Percentiles rank a stretch among this genome's conserved stretches.
These are phyloP conservation scores for Punctoribates punctum DNA, from an alignment of 2,888 invertebrate genomes.

Conservation along the genomic window DNA sequence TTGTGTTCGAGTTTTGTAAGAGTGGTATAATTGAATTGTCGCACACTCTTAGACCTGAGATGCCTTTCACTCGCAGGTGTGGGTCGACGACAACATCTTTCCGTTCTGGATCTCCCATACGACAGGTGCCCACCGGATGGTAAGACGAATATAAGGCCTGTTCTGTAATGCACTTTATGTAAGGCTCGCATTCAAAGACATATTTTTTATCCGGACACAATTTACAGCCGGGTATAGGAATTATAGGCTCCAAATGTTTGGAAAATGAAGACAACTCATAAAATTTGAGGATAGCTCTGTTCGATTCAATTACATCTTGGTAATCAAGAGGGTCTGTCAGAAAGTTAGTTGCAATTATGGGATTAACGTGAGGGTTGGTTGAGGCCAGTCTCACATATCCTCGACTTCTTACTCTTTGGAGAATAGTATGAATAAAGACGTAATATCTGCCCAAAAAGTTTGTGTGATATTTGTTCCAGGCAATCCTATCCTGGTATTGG, in stretches of 20 bases:
- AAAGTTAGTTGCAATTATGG: neutral
- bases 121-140: neutral
- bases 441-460: neutral
- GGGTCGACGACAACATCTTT: neutral
- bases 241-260: neutral
- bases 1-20: neutral
- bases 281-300: neutral
- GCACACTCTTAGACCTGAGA: neutral
- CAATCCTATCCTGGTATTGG: neutral
- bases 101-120: neutral
- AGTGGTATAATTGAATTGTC: conserved; percentile 1
- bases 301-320: neutral
- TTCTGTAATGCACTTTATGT: neutral
- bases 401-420: neutral
- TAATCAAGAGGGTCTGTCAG: neutral
- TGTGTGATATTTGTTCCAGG: neutral
- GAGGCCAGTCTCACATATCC: neutral
- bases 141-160: neutral
- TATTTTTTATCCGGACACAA: neutral
- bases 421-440: neutral
- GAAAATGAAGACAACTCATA: neutral
- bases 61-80: neutral
- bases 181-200: neutral
- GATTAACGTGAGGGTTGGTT: neutral
- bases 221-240: neutral